phyloP scores from a whole-genome alignment of 1,140 invertebrate genomes.

The Magallana gigas region DNA sequence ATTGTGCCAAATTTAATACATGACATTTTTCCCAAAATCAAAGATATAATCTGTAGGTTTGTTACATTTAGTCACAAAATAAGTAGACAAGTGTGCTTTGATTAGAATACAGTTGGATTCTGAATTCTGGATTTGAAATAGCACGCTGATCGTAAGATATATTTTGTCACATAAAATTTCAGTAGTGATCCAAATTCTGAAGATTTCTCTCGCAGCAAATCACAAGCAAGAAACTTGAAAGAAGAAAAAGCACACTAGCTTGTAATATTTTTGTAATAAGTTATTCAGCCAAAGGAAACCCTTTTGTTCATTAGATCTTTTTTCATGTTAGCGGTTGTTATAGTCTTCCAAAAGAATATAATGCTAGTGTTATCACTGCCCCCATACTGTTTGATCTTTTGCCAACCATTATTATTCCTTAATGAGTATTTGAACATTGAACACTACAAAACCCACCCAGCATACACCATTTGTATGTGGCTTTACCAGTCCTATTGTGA shows the following conservation, averaged over 20 bases:
- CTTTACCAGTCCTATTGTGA: background rate
- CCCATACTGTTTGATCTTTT: background rate
- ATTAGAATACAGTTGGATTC: too few species aligned
- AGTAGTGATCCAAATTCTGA: background rate
- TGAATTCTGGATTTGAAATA: too few species aligned
- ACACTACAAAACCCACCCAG: background rate
- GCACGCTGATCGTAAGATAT: too few species aligned
- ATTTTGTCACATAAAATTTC: too few species aligned
- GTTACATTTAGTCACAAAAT: too few species aligned
- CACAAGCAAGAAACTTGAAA: background rate
- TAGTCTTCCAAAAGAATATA: background rate
- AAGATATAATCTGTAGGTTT: too few species aligned
- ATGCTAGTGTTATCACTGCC: slow-evolving; percentile 17
- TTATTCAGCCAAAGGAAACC: background rate
- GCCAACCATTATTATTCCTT: background rate
- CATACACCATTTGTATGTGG: background rate
- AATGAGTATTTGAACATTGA: background rate
- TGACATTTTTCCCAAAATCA: too few species aligned
- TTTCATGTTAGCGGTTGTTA: background rate
- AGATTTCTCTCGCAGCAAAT: background rate
- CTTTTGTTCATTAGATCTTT: background rate
- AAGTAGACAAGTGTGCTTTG: too few species aligned
- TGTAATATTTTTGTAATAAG: background rate
- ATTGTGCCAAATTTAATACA: too few species aligned
- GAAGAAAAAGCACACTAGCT: background rate